Base-by-base conservation (phyloP, 2,888 invertebrate genomes). In the Onchidella celtica region DNA sequence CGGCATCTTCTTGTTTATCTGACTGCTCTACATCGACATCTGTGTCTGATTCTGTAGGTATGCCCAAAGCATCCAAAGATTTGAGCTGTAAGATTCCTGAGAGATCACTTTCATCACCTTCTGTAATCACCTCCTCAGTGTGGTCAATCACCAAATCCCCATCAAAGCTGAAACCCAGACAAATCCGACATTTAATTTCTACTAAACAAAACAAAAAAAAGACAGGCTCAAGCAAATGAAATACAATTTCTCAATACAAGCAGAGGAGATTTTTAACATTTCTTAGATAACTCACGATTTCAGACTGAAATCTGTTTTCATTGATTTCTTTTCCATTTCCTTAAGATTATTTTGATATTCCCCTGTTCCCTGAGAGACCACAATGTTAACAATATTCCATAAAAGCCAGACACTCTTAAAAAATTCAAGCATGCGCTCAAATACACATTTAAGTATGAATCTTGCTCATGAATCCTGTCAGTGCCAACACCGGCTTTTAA, bases 11-110 rank as follows among this genome's bases (percentile, higher is more conserved):
- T 1, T 57, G 68, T 68, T 57, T 34, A 32, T 55, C 38, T 24
- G 24, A 21, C 6, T 24, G 1, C 32, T 40, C 47, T 11, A 14
- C 40, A 9, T 11, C 29, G 4, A 3, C 40, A 47, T 80, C 80
- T 34, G 47, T 24, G 27, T 47, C 47, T 27, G 66, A 80, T 29
- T 80, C 80, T 55, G 66, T 2, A 1, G 63, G 55, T n/a, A 27
- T 73, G 2, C 9, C 24, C 11, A 66, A 29, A 27, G 79, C 57
- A 61, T 63, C 66, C 17, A 79, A 29, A 34, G 73, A 38, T 59
- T 24, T 55, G 2, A 73, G 66, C 55, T 66, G 65, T 17, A 73
- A 55, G 14, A 73, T 65, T 14, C 55, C 73, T 6, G 47, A 21
- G 14, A 73, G 57, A 47, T 73, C 66, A 29, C 21, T 24, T 6